A percentile compares a stretch with the other conserved stretches of the same genome.
Conservation (phyloP, 2,888 invertebrate genomes). For the Amphipyra berbera region DNA sequence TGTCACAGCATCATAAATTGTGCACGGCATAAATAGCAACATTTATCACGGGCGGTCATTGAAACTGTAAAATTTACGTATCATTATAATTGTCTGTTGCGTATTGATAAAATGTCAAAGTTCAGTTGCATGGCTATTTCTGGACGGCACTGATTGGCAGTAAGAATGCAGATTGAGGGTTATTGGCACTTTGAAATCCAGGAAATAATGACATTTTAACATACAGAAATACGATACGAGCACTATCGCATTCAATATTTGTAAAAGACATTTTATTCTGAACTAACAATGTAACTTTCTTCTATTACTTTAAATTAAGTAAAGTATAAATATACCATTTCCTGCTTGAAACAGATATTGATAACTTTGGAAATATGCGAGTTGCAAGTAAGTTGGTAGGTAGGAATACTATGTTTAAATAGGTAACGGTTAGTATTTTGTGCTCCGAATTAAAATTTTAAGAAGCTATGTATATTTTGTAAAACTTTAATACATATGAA, state of each 20-base stretch:
- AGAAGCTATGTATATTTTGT: too few species aligned
- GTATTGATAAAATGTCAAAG: conserved; percentile 58
- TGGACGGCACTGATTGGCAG: conserved; percentile 45
- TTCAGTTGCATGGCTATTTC: conserved; percentile 51
- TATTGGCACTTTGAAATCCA: conserved; percentile 44
- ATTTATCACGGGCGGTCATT: conserved; percentile 56
- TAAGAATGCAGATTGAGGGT: conserved; percentile 37
- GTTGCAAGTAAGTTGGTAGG: neutral
- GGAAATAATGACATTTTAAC: conserved; percentile 37
- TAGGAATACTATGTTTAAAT: too few species aligned
- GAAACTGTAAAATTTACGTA: conserved; percentile 52
- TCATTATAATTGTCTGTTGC: conserved; percentile 40
- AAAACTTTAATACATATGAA: too few species aligned
- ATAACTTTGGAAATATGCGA: neutral
- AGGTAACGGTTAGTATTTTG: too few species aligned
- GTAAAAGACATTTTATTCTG: conserved; percentile 4
- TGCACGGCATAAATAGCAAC: conserved; percentile 29
- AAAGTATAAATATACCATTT: neutral
- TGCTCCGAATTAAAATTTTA: too few species aligned
- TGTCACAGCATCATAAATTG: conserved; percentile 32
- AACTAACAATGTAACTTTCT: neutral
- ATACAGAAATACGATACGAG: conserved; percentile 18
- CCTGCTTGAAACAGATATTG: neutral
- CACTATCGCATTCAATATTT: conserved; percentile 2
- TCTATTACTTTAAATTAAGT: neutral